Evolutionary conservation across 64 coral and sea anemone genomes (phyloP).

Genomic region (Montipora cactus): DNA sequence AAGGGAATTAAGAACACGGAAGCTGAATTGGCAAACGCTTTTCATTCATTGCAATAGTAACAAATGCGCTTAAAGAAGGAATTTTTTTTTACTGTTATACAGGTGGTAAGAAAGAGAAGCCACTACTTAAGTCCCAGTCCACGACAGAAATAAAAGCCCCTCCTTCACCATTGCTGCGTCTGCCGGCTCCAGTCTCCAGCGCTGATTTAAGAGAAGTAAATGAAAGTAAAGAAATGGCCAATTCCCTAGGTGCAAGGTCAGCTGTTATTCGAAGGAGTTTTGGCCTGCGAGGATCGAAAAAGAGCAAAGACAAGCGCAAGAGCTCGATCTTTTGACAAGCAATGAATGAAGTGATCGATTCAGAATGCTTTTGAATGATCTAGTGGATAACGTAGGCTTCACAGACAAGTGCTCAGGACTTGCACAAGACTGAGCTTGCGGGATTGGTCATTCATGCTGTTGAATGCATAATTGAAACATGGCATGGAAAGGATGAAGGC

Average conservation of each 20-base stretch:
- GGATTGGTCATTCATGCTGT: background rate
- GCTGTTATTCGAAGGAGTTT: slow-evolving; percentile 87
- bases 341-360: background rate
- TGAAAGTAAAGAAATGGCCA: slow-evolving; percentile 8
- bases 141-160: slow-evolving; percentile 66
- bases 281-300: slow-evolving; percentile 85
- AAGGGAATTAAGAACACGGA: background rate
- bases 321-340: slow-evolving; percentile 80
- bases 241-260: slow-evolving; percentile 56
- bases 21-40: too few relatives aligned
- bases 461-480: background rate
- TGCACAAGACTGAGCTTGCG: background rate
- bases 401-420: too few relatives aligned
- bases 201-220: slow-evolving; percentile 77
- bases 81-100: background rate
- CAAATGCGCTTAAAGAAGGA: background rate
- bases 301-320: slow-evolving; percentile 80
- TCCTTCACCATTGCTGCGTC: slow-evolving; percentile 68
- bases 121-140: slow-evolving; percentile 23
- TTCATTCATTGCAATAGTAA: background rate
- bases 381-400: too few relatives aligned
- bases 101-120: slow-evolving; percentile 74
- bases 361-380: too few relatives aligned
- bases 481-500: background rate
- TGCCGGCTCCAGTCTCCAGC: slow-evolving; percentile 90